Evolutionary conservation across 92 coral and sea anemone species (phyloP), one percentile per base, ranked within the genome.

Genomic region (Parazoanthus atlanticus): DNA sequence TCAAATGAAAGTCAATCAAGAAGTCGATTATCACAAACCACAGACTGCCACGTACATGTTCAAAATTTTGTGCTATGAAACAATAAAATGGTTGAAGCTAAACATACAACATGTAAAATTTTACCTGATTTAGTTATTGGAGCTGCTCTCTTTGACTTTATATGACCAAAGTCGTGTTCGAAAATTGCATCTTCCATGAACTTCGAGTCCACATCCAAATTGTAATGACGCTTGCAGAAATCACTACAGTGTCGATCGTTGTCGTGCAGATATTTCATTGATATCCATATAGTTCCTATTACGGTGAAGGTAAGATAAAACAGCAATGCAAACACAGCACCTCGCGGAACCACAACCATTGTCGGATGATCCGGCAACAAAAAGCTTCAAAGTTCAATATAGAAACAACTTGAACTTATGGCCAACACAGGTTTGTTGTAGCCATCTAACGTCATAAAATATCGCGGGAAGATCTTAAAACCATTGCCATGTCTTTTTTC

Each of bases 271-370:
- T 93, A 93, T 49, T 94, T 89, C 93, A 95, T 85, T 8, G 94
- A 93, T 46, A 95, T 89, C 90, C 95, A 95, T 38, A 95, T 89
- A 26, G 94, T 95, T 58, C 92, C 96, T 34, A 84, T 90, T 30
- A 95, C 89, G 61, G 96, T 94, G 80, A 91, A 95, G 6, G 94
- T 91, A 41, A 93, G 91, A 79, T 93, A 95, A 72, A 91, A 93
- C 13, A 93, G 90, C 91, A 93, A 83, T 26, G 91, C 94, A 52
- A 91, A 66, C 30, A 90, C 77, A 11, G 87, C 89, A 71, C 90
- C 90, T 28, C 92, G 93, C 46, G 91, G 94, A 43, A 92, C 92
- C 67, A 54, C 84, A 71, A 43, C 87, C 87, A 84, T 76, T 67
- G 41, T 52, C 28, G 16, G 47, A n/a, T 31, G 23, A 86, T 82